Evolutionary conservation across 2,113 vertebrate genomes (phyloP), one percentile per base, ranked within the genome.

Genomic region (Paralichthys olivaceus): DNA sequence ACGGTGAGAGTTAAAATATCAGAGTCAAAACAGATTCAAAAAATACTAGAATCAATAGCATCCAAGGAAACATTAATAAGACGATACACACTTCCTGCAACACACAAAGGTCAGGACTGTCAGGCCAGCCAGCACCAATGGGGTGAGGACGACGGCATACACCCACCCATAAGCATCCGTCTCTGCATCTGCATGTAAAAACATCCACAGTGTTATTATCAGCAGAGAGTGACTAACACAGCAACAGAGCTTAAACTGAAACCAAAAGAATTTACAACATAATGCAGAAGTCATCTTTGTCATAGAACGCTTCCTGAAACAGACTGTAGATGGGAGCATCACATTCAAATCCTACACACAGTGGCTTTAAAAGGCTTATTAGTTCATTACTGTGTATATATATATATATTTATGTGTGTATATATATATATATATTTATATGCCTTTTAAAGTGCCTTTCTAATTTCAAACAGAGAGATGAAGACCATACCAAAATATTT

Each of bases 11-110:
- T 14, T 34, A 2, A 40, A 23, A 62, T 11, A 40, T 79, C 2
- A 83, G 58, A 61, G 12, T 2, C 5, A 55, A 2, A 45, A 49
- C 19, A 19, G 7, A 49, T 11, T 1, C 0, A 40, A 53, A 4
- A 51, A 53, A 7, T 47, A 43, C 2, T 54, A 1, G 62, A 64
- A 17, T 4, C 0, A 26, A 72, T 0, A 20, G 2, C 19, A 72
- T 8, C 22, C 4, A 23, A 34, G 12, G 0, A 25, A 61, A 1
- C n/a, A 26, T 15, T 4, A 14, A 0, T 1, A 22, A 26, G 26
- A 26, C 14, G 62, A 11, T 0, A 79, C 80, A 1, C 75, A 92
- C 92, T 59, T 87, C 14, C 29, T 63, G 14, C 11, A 89, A 53
- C 51, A 92, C 1, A 73, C 2, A 1, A 83, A 23, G 0, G 8